Evolutionary conservation across 2,797 vertebrate species (phyloP), one percentile per base, ranked within the genome.

Genomic region (Muscicapa comitata): DNA sequence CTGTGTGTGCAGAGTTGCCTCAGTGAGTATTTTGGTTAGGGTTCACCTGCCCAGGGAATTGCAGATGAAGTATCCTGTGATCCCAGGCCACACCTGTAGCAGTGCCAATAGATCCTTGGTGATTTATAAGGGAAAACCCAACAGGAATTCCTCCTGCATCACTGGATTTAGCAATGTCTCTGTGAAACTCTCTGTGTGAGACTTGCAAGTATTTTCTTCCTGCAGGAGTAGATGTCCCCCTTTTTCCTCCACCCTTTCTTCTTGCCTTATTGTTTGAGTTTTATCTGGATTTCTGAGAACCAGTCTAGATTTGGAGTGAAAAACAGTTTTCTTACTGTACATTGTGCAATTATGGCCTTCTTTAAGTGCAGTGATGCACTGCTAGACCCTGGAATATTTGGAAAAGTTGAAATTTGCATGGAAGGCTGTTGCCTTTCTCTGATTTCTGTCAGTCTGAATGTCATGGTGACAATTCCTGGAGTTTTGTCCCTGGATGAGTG

Each of bases 101-200:
- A 53, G 5, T 47, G 48, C 35, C 19, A 74, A 71, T 86, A 77
- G 67, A n/a, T 81, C 43, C 38, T 37, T 33, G 50, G 8, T 50
- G 58, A 31, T 58, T 45, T 55, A 0, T 43, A 24, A 82, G 26
- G 7, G 26, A 53, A 66, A 67, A 33, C 3, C 2, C 17, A 23
- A 8, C 25, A 47, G 1, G 31, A 20, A 8, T 63, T 86, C 50
- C 57, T 90, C 20, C 1, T 16, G 24, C 17, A 16, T 24, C 19
- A 0, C 1, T 53, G 20, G 13, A 19, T 72, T 88, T 57, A 59
- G 38, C 16, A 29, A 6, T 13, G 21, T 38, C 48, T 23, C 0
- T 25, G 20, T 88, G 73, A 80, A 50, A 35, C 38, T 61, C 21
- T 28, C 25, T 13, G 3, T n/a, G 17, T 25, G 25, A 35, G 57